Base-by-base conservation (phyloP, 2,888 invertebrate species). In the Hedya salicella region DNA sequence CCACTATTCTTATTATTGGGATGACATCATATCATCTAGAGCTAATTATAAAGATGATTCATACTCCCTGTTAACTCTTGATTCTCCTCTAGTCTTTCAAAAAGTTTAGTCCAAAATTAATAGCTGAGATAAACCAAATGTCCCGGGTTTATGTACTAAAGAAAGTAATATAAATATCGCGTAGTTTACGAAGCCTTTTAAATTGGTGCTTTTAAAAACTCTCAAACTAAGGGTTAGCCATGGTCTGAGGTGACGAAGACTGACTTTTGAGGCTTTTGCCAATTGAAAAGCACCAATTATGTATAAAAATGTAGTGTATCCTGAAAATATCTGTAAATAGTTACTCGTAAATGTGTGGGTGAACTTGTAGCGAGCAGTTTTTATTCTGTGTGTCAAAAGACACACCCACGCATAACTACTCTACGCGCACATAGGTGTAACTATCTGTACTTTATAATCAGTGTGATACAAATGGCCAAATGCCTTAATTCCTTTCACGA, bases 231-330 rank as follows among this genome's bases (percentile, higher is more conserved):
- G 30, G 17, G 42, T 30, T 30, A 56, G 56, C 42, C 42, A 42
- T 44, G 17, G 32, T 19, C 44, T 19, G 17, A 17, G 16, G 32
- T 21, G 53, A 39, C 53, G 21, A 14, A 42, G 42, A 32, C 44
- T 57, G 17, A 57, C 44, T 36, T 21, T 32, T 39, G 13, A 62
- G 53, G 53, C 62, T 53, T 36, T 53, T 62, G 52, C 52, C 32
- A 36, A 17, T n/a, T 25, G 32, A 30, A 57, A 32, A 19, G 57
- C 57, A 57, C 44, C 44, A 25, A 56, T 16, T 42, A 5, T 42
- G n/a, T 19, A 11, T 8, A n/a, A 17, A 14, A 44, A 56, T 21
- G 21, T 53, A n/a, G 11, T 1, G 14, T 14, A 25, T 44, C 16
- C 13, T 46, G 44, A 30, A 56, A 8, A 42, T 42, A 25, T 6